Percentiles rank a stretch among this genome's conserved stretches.
Evolutionary conservation across 2,888 invertebrate species (phyloP).

Genomic region (Oligia latruncula): DNA sequence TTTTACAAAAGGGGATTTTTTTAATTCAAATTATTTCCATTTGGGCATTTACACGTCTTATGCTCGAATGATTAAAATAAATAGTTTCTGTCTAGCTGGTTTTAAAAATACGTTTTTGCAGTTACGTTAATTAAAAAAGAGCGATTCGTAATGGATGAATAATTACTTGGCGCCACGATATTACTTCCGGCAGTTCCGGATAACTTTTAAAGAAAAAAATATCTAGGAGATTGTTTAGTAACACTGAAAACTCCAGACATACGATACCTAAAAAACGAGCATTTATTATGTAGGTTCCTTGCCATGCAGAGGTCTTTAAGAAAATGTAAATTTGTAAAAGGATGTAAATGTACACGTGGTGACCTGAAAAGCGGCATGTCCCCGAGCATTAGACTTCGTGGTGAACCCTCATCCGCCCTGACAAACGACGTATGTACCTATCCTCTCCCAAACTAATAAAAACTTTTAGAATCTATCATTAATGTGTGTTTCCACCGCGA

Average conservation of each 20-base stretch:
- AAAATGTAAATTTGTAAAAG: conserved; percentile 11
- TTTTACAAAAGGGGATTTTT: conserved; percentile 82
- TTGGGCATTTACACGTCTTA: conserved; percentile 65
- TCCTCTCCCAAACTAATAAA: conserved; percentile 49
- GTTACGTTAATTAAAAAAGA: conserved; percentile 23
- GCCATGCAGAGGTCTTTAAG: conserved; percentile 2
- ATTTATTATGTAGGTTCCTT: conserved; percentile 9
- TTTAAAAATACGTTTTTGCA: conserved; percentile 6
- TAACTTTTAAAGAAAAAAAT: not conserved
- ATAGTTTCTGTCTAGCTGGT: conserved; percentile 42
- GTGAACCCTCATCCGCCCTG: conserved; percentile 59
- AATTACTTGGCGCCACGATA: conserved; percentile 37
- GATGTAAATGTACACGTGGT: conserved; percentile 25
- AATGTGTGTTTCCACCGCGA: conserved; percentile 31
- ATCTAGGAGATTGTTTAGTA: conserved; percentile 10
- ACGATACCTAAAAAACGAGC: conserved; percentile 2
- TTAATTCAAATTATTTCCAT: conserved; percentile 79
- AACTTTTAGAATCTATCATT: conserved; percentile 59
- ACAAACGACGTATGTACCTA: conserved; percentile 49
- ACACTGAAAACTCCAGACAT: not conserved
- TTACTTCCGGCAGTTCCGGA: conserved; percentile 4
- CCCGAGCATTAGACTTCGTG: conserved; percentile 20
- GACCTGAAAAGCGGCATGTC: conserved; percentile 32
- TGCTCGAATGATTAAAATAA: conserved; percentile 55
- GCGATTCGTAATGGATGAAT: conserved; percentile 15